Evolutionary conservation across 2,888 invertebrate genomes (phyloP), one percentile per base, ranked within the genome.

Genomic region (Diadromus collaris): DNA sequence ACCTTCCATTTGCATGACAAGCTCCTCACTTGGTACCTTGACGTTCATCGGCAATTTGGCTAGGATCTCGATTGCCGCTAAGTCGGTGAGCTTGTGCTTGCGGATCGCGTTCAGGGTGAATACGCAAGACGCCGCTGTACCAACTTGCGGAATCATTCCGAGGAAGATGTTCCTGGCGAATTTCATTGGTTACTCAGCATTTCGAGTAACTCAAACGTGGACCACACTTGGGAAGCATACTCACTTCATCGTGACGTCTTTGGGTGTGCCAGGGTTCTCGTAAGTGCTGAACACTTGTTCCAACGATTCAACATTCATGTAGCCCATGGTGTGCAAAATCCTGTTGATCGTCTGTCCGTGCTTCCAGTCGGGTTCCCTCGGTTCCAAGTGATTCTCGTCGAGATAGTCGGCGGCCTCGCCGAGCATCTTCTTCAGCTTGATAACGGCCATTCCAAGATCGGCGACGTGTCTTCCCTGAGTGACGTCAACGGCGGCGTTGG

Each of bases 71-170:
- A 89, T 77, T 1, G 91, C 90, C 2, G 85, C 79, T 19, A 79
- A 46, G 9, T 88, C 88, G 7, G 88, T 82, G 2, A 92, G 83
- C 73, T 88, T 86, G 27, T 88, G 85, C 6, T 87, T 82, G 19
- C 86, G 86, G 1, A 92, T 86, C 6, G 91, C 80, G 68, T 91
- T 88, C 70, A 88, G 86, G 10, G 91, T 89, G 63, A 92, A 91
- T 27, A 89, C 82, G 41, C 89, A 88, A 0, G 91, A 88, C 3
- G 91, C 90, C 48, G 87, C 83, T 6, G 92, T 92, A 16, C 93
- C 93, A 27, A 92, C 89, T 76, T 91, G 87, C 1, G 92, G 92
- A n/a, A 93, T 77, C 69, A 92, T 84, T 73, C 91, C 88, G 68
- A 92, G 84, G 81, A 92, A 92, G 27, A 92, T 80, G 21, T 89